Percentiles rank a stretch among this genome's conserved stretches.
These are phyloP conservation scores for Atethmia centrago DNA, from an alignment of 2,888 invertebrate genomes.

Conservation along the genomic window DNA sequence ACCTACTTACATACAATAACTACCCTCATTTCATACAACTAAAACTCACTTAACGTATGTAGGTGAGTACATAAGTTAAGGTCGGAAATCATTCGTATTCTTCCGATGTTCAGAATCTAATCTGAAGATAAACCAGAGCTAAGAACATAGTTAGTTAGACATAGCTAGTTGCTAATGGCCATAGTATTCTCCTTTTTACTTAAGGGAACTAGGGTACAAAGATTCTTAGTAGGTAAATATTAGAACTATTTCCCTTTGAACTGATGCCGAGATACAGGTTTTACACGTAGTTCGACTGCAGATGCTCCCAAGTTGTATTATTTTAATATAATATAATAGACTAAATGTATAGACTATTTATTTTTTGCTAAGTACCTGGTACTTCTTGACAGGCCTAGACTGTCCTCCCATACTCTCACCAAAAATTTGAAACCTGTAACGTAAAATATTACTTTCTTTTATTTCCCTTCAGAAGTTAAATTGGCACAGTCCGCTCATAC, in stretches of 20 bases:
- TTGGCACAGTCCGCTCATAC: too few relatives aligned
- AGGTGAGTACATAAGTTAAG: slow-evolving; percentile 8
- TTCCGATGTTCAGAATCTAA: slow-evolving; percentile 10
- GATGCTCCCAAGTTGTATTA: too few relatives aligned
- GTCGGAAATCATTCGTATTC: slow-evolving; percentile 41
- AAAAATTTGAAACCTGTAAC: too few relatives aligned
- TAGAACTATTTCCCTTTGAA: slow-evolving; percentile 12
- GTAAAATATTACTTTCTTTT: too few relatives aligned
- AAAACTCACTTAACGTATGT: slow-evolving; percentile 18
- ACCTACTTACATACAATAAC: not conserved
- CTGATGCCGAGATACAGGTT: too few relatives aligned
- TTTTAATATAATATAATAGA: too few relatives aligned
- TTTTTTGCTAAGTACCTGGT: too few relatives aligned
- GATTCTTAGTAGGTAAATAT: not conserved
- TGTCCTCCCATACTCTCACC: too few relatives aligned
- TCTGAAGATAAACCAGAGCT: slow-evolving; percentile 20
- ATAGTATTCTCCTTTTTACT: slow-evolving; percentile 32
- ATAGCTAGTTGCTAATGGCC: slow-evolving; percentile 17
- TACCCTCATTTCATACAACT: slow-evolving; percentile 29
- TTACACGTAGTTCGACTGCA: too few relatives aligned
- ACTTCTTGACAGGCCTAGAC: too few relatives aligned
- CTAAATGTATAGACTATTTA: too few relatives aligned
- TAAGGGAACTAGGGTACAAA: not conserved
- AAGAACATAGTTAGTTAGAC: slow-evolving; percentile 4
- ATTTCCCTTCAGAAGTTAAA: too few relatives aligned